Evolutionary conservation across 2,797 vertebrate species (phyloP), one percentile per base, ranked within the genome.

Genomic region (Coregonus suidteri): DNA sequence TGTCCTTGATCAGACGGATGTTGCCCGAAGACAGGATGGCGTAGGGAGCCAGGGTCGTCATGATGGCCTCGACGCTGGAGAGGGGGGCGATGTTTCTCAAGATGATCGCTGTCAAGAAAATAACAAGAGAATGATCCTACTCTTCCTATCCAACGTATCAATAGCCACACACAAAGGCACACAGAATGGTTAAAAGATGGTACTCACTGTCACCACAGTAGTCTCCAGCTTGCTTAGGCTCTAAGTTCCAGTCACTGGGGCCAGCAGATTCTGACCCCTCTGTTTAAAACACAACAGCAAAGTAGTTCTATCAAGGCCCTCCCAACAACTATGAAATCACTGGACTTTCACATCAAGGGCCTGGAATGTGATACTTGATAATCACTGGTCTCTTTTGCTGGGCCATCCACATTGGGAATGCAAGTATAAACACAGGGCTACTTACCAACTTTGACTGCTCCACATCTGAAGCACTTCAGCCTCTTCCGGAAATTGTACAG

Each of bases 401-500:
- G 68, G 71, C 1, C 30, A n/a, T 20, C 34, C 14, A 64, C 13
- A 64, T 20, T 16, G 35, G 59, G 34, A 20, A 15, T 20, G 73
- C 16, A 34, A 18, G 59, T 30, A 41, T 41, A 34, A 15, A 47
- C 41, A 35, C 18, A 52, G 62, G 72, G 66, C 66, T 83, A 93
- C 96, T 64, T 93, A 98, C 97, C 96, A 0, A 94, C 93, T 91
- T 97, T 98, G 89, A 95, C 94, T 0, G 96, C 95, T 87, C 97
- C 96, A 86, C 97, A 98, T 85, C 96, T 94, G 90, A 97, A 97
- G 89, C 96, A 98, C 94, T 96, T 98, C 83, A 95, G 94, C 89
- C 96, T 95, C 91, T 96, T 96, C 74, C 95, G 95, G 93, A 98
- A 98, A 94, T 98, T 98, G 92, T 96, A 97, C 87, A 97, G 93